These are phyloP conservation scores for Chroicocephalus ridibundus DNA, from an alignment of 2,113 vertebrate species.

Conservation along the genomic window DNA sequence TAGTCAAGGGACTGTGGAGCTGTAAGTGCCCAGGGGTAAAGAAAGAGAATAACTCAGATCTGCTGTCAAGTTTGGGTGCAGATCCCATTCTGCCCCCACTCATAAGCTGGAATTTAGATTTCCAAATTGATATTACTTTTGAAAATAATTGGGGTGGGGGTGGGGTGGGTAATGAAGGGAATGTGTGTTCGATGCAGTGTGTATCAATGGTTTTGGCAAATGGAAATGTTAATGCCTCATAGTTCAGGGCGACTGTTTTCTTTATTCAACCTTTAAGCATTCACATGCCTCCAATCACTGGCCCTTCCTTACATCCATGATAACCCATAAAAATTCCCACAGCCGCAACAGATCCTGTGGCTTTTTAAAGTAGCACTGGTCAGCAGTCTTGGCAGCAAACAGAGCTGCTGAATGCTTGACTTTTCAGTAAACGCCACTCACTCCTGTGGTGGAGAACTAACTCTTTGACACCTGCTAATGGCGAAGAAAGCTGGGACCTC, in stretches of 20 bases:
- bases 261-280: neutral
- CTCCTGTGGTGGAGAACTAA: neutral
- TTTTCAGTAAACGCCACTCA: neutral
- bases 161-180: neutral
- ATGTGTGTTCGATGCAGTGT: neutral
- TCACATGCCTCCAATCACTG: neutral
- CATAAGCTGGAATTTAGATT: neutral
- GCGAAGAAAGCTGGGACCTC: neutral
- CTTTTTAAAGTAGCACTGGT: neutral
- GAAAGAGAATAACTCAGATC: slow-evolving; percentile 21
- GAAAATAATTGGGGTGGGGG: neutral
- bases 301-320: neutral
- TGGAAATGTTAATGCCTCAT: neutral
- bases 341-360: neutral
- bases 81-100: neutral
- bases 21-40: neutral
- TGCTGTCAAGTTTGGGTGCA: neutral
- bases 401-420: neutral
- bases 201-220: neutral
- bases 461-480: neutral
- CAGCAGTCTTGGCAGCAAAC: neutral
- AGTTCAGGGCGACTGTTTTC: neutral
- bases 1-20: neutral
- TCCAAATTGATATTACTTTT: neutral
- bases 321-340: neutral